phyloP scores from a whole-genome alignment of 2,797 vertebrate species.

The Ctenopoma kingsleyae region DNA sequence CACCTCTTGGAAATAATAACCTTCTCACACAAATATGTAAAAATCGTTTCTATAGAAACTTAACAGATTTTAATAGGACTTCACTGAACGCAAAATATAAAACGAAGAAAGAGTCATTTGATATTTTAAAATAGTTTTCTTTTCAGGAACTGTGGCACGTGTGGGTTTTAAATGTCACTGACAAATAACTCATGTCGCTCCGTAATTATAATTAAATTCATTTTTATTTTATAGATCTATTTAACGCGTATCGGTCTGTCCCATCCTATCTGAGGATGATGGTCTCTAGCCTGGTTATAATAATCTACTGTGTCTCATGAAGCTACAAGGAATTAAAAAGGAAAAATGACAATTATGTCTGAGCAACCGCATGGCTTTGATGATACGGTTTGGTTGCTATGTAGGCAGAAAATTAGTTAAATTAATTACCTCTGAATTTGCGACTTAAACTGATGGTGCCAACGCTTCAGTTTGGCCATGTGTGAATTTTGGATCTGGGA shows the following conservation, averaged over 20 bases:
- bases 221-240: background rate
- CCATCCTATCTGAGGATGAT: conserved; percentile 40
- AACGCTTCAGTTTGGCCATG: conserved; percentile 37
- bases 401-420: conserved; percentile 42
- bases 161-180: background rate
- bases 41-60: background rate
- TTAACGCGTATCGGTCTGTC: background rate
- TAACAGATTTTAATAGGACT: background rate
- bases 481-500: conserved; percentile 60
- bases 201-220: background rate
- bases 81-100: background rate
- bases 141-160: background rate
- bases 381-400: conserved; percentile 29
- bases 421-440: conserved; percentile 57
- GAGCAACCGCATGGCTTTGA: conserved; percentile 15
- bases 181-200: background rate
- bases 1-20: background rate
- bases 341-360: background rate
- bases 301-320: background rate
- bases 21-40: background rate
- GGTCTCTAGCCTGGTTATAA: background rate
- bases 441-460: conserved; percentile 35
- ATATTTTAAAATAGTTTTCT: background rate
- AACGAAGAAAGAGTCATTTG: background rate
- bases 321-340: background rate